Evolutionary conservation across 2,797 vertebrate genomes (phyloP), one percentile per base, ranked within the genome.

Genomic region (Poeciliopsis paucimaculata): DNA sequence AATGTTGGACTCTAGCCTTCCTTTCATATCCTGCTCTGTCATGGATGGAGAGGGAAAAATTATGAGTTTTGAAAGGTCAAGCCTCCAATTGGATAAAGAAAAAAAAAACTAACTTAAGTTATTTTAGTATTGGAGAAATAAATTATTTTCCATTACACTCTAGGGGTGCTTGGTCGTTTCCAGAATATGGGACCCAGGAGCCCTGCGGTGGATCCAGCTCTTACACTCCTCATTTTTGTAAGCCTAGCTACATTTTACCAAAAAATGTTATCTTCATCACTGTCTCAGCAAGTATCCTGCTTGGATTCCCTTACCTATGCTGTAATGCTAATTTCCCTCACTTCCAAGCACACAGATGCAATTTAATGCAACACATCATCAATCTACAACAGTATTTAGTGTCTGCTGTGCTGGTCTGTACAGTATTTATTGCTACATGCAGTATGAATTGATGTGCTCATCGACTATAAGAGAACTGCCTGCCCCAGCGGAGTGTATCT

Each of bases 401-500:
- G 51, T 80, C 26, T 75, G 76, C 55, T 77, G 46, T 66, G 57
- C 71, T 74, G 31, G 26, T 75, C 57, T 84, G 75, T 16, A 28
- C 45, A 72, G 34, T 82, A 81, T 84, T 88, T 86, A 82, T 87
- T 62, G 66, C 72, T 43, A 64, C 60, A 83, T 45, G 55, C 74
- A 55, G 76, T 28, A 72, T 72, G 62, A 88, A 84, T 76, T 75
- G 70, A 83, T 83, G 70, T 78, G 74, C 68, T 83, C 66, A 64
- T 71, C 81, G 85, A 87, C 79, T 88, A 55, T 62, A n/a, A 4
- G 53, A 36, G 73, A 79, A 68, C 39, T 1, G 7, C 64, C 66
- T 82, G 87, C 81, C 60, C 77, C 80, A 81, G 86, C 79, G 75
- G 78, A 86, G 62, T 73, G 36, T 43, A 87, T 83, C 73, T 81